Percentiles rank a stretch among this genome's conserved stretches.
Conservation (phyloP, 92 coral and sea anemone genomes). For the Chrysogorgia sp. region DNA sequence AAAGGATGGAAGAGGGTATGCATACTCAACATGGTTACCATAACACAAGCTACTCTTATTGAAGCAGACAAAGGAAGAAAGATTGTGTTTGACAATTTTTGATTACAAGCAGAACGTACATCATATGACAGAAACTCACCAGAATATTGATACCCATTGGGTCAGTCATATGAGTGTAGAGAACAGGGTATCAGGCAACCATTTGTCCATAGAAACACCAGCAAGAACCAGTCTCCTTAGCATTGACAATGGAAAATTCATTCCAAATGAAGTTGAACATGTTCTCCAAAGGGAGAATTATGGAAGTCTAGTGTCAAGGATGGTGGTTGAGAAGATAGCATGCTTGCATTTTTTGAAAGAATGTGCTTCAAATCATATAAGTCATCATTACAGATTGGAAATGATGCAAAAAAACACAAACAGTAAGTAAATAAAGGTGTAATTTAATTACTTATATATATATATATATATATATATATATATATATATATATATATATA, state of each 20-base stretch:
- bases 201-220: slow-evolving; percentile 48
- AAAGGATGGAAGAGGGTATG: slow-evolving; percentile 44
- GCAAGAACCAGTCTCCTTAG: slow-evolving; percentile 34
- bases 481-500: no score
- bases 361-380: slow-evolving; percentile 52
- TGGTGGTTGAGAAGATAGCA: slow-evolving; percentile 52
- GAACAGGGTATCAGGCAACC: slow-evolving; percentile 63
- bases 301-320: slow-evolving; percentile 49
- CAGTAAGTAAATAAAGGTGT: slow-evolving; percentile 36
- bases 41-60: no score
- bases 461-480: no score
- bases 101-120: slow-evolving; percentile 65
- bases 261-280: slow-evolving; percentile 58
- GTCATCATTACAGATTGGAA: slow-evolving; percentile 57
- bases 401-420: slow-evolving; percentile 54
- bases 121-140: slow-evolving; percentile 61
- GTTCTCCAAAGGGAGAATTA: slow-evolving; percentile 63
- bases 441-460: no score
- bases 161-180: slow-evolving; percentile 56
- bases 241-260: slow-evolving; percentile 62
- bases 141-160: slow-evolving; percentile 65
- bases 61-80: slow-evolving; percentile 46
- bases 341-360: slow-evolving; percentile 57
- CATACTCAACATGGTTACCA: neutral
- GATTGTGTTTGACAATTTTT: slow-evolving; percentile 67